Evolutionary conservation across 1,140 invertebrate species (phyloP).

Genomic region (Yoshiicerus persimilis): DNA sequence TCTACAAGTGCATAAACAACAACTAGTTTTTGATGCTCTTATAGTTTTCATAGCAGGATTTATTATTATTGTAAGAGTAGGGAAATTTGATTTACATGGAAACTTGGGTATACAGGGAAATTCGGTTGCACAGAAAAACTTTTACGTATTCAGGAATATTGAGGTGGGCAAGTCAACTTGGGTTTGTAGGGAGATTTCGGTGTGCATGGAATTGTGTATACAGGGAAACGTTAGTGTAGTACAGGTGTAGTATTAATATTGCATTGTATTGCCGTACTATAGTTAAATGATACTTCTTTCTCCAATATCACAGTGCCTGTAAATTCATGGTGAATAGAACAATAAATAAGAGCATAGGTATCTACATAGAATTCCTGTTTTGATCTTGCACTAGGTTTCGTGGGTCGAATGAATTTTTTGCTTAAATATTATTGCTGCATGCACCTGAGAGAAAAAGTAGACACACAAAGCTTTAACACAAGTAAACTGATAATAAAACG

Average conservation of each 20-base stretch:
- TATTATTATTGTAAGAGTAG: too few relatives aligned
- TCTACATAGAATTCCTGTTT: background rate
- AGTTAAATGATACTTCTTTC: background rate
- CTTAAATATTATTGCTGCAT: background rate
- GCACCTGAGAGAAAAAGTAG: background rate
- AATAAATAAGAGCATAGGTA: background rate
- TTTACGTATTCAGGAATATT: too few relatives aligned
- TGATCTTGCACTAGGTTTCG: background rate
- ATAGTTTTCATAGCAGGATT: background rate
- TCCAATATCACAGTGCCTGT: background rate
- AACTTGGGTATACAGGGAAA: too few relatives aligned
- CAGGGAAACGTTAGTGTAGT: too few relatives aligned
- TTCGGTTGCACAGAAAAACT: too few relatives aligned
- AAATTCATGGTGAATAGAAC: background rate
- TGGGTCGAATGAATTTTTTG: background rate
- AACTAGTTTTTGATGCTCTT: background rate
- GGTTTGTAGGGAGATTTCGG: too few relatives aligned
- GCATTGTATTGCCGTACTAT: background rate
- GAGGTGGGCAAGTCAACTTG: too few relatives aligned
- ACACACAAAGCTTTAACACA: background rate
- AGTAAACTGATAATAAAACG: background rate
- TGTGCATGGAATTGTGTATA: too few relatives aligned
- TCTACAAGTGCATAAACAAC: background rate
- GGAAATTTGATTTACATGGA: too few relatives aligned
- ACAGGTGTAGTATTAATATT: too few relatives aligned